Conservation (phyloP, 2,797 vertebrate genomes). For the Lepilemur septentrionalis region DNA sequence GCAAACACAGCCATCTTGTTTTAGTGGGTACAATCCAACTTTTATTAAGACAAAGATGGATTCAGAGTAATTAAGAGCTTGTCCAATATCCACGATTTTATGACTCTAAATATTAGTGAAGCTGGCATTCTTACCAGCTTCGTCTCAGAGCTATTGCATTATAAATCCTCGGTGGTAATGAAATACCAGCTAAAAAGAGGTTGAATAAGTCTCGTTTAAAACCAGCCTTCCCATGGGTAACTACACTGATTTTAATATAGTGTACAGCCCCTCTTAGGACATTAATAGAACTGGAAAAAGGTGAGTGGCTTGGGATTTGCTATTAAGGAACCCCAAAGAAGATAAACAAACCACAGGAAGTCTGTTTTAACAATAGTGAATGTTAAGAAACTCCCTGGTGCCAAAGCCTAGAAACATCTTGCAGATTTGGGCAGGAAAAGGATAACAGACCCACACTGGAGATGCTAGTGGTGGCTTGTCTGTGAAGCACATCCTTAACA, state of each 20-base stretch:
- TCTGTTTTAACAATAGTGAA: not conserved
- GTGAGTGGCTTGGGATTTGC: constrained; percentile 48
- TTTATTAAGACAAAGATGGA: constrained; percentile 74
- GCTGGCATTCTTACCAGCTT: constrained; percentile 61
- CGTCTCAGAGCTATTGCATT: constrained; percentile 38
- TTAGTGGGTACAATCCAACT: constrained; percentile 69
- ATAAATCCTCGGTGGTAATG: constrained; percentile 61
- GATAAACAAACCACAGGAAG: constrained; percentile 52
- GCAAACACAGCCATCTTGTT: constrained; percentile 75
- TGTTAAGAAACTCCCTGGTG: not conserved
- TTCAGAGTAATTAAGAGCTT: constrained; percentile 76
- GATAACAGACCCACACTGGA: constrained; percentile 40
- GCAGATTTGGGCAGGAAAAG: not conserved
- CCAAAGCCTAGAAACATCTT: not conserved
- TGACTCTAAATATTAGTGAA: constrained; percentile 69
- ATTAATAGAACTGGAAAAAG: not conserved
- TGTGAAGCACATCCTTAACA: not conserved
- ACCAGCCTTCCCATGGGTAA: constrained; percentile 45
- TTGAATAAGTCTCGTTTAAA: constrained; percentile 60
- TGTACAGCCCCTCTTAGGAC: not conserved
- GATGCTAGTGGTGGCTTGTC: not conserved
- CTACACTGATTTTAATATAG: constrained; percentile 33
- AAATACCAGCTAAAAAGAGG: constrained; percentile 51
- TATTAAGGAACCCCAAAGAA: constrained; percentile 40
- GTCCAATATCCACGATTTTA: constrained; percentile 78